Evolutionary conservation across 30 jellyfish, hydroid and myxozoan species (phyloP).

Genomic region (Turritopsis dohrnii): DNA sequence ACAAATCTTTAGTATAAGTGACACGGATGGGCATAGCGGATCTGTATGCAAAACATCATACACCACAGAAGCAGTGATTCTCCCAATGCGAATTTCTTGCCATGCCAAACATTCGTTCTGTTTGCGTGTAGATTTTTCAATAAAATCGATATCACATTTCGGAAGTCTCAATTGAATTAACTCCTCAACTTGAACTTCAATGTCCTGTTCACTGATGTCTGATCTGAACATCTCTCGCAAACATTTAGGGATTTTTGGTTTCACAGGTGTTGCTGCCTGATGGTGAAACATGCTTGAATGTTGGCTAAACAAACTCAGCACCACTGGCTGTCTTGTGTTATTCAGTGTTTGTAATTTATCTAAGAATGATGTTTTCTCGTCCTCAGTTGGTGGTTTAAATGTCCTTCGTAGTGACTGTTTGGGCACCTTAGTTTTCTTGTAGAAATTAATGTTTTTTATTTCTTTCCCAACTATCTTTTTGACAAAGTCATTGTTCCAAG

Average conservation of each 20-base stretch:
- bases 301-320: background rate
- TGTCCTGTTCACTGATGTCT: background rate
- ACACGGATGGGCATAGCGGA: background rate
- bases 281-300: conserved; percentile 19
- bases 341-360: background rate
- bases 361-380: background rate
- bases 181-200: background rate
- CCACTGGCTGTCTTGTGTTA: background rate
- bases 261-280: conserved; percentile 11
- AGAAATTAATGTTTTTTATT: background rate
- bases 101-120: background rate
- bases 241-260: conserved; percentile 23
- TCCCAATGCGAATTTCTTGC: background rate
- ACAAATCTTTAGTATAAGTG: conserved; percentile 11
- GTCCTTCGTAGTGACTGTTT: background rate
- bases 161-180: background rate
- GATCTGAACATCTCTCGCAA: conserved; percentile 26
- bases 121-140: conserved; percentile 24
- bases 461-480: conserved; percentile 2
- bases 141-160: conserved; percentile 27
- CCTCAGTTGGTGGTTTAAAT: background rate
- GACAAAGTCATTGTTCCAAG: too few species aligned
- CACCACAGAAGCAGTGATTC: conserved; percentile 25
- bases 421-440: background rate
- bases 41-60: conserved; percentile 17